These are phyloP conservation scores for Echinops telfairi DNA, from an alignment of 2,113 vertebrate genomes.

Conservation along the genomic window DNA sequence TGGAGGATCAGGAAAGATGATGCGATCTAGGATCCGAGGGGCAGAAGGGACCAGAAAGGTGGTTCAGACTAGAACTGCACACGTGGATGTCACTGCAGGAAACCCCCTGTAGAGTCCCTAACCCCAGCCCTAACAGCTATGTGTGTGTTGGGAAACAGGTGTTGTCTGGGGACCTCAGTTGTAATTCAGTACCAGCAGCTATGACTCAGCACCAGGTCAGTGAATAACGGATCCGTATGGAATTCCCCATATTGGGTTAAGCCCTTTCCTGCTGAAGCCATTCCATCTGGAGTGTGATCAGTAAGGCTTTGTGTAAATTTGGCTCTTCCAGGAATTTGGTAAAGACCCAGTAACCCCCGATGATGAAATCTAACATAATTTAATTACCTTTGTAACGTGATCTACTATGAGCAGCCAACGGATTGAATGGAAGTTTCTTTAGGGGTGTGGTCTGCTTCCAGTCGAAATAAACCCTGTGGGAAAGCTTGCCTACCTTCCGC, in stretches of 20 bases:
- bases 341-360: too few species aligned
- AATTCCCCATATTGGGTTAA: not conserved
- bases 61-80: not conserved
- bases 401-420: too few species aligned
- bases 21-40: not conserved
- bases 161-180: not conserved
- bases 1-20: not conserved
- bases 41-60: not conserved
- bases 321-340: too few species aligned
- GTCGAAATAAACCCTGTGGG: too few species aligned
- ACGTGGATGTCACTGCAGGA: too few species aligned
- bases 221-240: not conserved
- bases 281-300: not conserved
- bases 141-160: not conserved
- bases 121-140: not conserved
- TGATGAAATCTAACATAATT: too few species aligned
- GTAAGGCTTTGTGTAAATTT: too few species aligned
- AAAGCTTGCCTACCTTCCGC: too few species aligned
- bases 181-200: not conserved
- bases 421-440: too few species aligned
- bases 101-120: fast-evolving
- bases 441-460: too few species aligned
- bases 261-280: not conserved
- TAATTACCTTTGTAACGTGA: too few species aligned
- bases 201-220: not conserved